Evolutionary conservation across 2,888 invertebrate genomes (phyloP).

Genomic region (Eupithecia dodoneata): DNA sequence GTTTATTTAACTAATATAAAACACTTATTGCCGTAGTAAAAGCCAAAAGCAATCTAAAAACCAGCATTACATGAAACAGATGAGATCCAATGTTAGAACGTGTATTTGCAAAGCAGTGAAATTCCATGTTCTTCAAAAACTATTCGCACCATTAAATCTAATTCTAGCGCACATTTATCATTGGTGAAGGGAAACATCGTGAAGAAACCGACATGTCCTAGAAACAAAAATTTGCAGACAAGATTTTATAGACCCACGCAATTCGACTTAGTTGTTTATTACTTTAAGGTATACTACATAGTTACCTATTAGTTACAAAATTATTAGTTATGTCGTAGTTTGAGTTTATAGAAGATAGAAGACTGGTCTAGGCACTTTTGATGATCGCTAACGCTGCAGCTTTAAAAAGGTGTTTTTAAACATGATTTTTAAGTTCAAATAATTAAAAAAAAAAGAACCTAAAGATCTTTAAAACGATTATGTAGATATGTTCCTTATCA

Average conservation of each 20-base stretch:
- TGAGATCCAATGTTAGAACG: neutral
- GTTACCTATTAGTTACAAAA: slow-evolving; percentile 7
- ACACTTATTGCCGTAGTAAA: neutral
- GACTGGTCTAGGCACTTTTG: neutral
- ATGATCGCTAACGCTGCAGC: neutral
- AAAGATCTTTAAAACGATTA: neutral
- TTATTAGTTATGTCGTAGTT: slow-evolving; percentile 10
- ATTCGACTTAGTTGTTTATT: slow-evolving; percentile 15
- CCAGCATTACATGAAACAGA: neutral
- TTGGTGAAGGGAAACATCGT: slow-evolving; percentile 37
- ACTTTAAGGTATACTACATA: neutral
- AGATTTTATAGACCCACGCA: slow-evolving; percentile 27
- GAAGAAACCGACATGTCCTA: slow-evolving; percentile 32
- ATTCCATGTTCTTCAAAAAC: slow-evolving; percentile 18
- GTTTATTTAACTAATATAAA: neutral
- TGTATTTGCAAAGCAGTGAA: slow-evolving; percentile 10
- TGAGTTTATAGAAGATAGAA: neutral
- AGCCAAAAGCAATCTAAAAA: neutral
- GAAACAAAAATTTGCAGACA: slow-evolving; percentile 27
- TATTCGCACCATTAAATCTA: slow-evolving; percentile 30
- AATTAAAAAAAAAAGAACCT: neutral
- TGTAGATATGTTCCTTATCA: neutral
- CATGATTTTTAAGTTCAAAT: neutral
- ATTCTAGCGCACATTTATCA: slow-evolving; percentile 31
- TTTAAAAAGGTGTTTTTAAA: neutral